These are phyloP conservation scores for Limulus polyphemus DNA, from an alignment of 2,888 invertebrate species.

Conservation along the genomic window DNA sequence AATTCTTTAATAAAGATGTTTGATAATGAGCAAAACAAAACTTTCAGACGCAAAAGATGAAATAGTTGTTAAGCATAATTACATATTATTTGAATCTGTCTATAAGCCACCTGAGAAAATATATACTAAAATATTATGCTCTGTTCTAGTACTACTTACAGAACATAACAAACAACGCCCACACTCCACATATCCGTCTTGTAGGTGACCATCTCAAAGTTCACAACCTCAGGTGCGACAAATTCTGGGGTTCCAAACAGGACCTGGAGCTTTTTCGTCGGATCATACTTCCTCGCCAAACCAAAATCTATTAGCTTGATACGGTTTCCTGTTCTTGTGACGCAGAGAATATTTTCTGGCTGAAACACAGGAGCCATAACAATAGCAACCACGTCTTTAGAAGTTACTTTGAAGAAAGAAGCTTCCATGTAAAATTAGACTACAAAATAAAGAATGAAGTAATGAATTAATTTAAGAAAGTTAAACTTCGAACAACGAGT, in stretches of 20 bases:
- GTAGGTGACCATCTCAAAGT: conserved; percentile 91
- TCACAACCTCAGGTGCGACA: conserved; percentile 96
- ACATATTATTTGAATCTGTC: neutral
- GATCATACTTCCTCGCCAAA: conserved; percentile 80
- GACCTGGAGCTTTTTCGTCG: conserved; percentile 71
- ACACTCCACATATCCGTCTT: conserved; percentile 81
- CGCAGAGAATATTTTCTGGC: conserved; percentile 96
- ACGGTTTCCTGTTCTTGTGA: conserved; percentile 90
- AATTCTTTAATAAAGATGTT: no score
- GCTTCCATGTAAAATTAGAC: no score
- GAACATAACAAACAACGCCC: conserved; percentile 92
- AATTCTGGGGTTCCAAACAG: conserved; percentile 98
- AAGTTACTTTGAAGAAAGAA: no score
- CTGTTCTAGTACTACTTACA: conserved; percentile 56
- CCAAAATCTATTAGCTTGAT: conserved; percentile 99
- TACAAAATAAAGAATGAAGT: no score
- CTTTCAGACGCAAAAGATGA: no score
- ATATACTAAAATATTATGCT: no score
- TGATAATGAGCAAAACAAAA: no score
- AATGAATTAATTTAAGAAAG: no score
- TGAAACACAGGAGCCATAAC: conserved; percentile 39
- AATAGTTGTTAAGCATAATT: no score
- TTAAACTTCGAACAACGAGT: no score
- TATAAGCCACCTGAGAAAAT: neutral
- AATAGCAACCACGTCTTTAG: no score